Evolutionary conservation across 2,797 vertebrate species (phyloP), one percentile per base, ranked within the genome.

Genomic region (Astyanax mexicanus): DNA sequence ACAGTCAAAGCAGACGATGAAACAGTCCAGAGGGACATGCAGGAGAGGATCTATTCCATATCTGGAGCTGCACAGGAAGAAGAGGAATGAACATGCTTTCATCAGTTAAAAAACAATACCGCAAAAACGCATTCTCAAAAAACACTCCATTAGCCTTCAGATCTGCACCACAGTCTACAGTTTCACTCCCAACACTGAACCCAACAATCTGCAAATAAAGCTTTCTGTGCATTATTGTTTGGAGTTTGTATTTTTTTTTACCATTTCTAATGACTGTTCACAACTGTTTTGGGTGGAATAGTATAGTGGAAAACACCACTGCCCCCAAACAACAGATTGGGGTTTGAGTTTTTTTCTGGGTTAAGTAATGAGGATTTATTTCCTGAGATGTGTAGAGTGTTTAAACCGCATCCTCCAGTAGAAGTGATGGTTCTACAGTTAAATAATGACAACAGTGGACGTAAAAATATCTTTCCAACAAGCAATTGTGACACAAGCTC

Each of bases 1-100:
- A 93, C 92, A 0, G 85, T 94, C 78, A 93, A 90, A 89, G 87
- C 86, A 38, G 89, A 92, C n/a, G 91, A 91, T 4, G 85, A 92
- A n/a, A 84, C 86, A 13, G 47, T 92, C 69, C 88, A 92, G 79
- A 90, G 74, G 29, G 90, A 91, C 82, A 90, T 84, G 60, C 89
- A 90, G 71, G 90, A 93, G 74, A 88, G 91, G 69, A 91, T 86
- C 68, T 91, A 90, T 85, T 92, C 85, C 85, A 92, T 93, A 80
- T 86, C 83, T 2, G 91, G 91, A 52, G 92, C 93, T 5, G 91
- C 90, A 1, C 85, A 91, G 51, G 88, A 92, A 1, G 81, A 87
- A 0, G 90, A 93, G 1, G 90, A 83, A 23, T 32, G 3, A 80
- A 81, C 79, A 79, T 69, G 78, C 71, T 29, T 72, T 86, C 83